Evolutionary conservation across 64 coral and sea anemone genomes (phyloP), one percentile per base, ranked within the genome.

Genomic region (Pocillopora damicornis): DNA sequence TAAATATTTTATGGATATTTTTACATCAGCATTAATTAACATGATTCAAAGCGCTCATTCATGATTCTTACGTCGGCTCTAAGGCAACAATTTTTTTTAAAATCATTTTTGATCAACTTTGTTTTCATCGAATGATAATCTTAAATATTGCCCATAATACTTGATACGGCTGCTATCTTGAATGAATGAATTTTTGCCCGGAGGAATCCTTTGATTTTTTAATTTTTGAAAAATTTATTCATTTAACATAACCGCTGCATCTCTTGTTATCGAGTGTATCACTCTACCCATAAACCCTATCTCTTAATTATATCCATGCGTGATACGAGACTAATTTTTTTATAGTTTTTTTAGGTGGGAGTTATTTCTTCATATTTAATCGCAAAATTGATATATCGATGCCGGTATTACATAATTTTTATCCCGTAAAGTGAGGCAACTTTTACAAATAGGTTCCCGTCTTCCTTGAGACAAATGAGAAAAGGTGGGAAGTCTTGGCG

Each of bases 221-320:
- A 25, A 25, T 11, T 25, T 79, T 74, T 73, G 30, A 30, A 30
- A 30, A 30, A 30, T 30, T 30, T 30, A 30, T 30, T 30, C 30
- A 30, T 73, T 73, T 25, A 26, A 73, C 69, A 37, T 51, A 51
- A 4, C 16, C 2, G 64, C 2, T 18, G 64, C 4, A 8, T 16
- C 22, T 1, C 20, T 13, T n/a, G 12, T 0, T 59, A 26, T 73
- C 11, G 81, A 85, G 81, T 85, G 81, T 85, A 85, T 85, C 81
- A 85, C 37, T 73, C 38, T 7, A 37, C n/a, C 15, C 13, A 72
- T 45, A 37, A 18, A 22, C 42, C 56, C 37, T 18, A 17, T 63
- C 10, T 1, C 9, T 36, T 37, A 13, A 67, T n/a, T 15, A 4
- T 18, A 83, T 67, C 17, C 80, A 83, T 83, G 20, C 80, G 80